Evolutionary conservation across 2,888 invertebrate species (phyloP).

Genomic region (Acleris emargana): DNA sequence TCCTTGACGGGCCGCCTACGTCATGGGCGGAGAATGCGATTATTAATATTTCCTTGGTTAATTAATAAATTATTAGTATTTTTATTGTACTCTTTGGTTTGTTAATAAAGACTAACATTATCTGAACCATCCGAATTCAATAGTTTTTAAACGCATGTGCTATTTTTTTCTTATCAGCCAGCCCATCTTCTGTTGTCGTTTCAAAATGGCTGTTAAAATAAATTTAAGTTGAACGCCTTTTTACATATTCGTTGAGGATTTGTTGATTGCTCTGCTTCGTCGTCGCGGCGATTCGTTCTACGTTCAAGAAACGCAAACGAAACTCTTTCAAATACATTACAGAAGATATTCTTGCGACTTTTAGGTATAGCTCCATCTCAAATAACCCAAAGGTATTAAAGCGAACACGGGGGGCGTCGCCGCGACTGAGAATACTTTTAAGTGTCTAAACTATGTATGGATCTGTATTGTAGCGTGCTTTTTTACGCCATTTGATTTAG

Average conservation of each 20-base stretch:
- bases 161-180: neutral
- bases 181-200: conserved; percentile 33
- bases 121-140: neutral
- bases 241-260: conserved; percentile 31
- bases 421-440: conserved; percentile 15
- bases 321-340: no score
- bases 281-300: conserved; percentile 33
- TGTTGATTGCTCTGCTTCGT: conserved; percentile 42
- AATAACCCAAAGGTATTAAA: no score
- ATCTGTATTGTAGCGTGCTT: conserved; percentile 52
- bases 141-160: no score
- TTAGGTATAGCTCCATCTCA: no score
- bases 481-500: conserved; percentile 44
- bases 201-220: conserved; percentile 49
- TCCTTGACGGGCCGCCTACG: no score
- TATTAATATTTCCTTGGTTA: no score
- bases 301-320: conserved; percentile 5
- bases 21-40: no score
- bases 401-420: neutral
- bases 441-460: conserved; percentile 46
- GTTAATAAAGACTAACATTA: neutral
- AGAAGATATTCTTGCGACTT: no score
- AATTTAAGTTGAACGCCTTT: conserved; percentile 41
- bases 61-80: no score
- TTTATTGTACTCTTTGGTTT: no score